Base-by-base conservation (phyloP, 1,140 invertebrate species). In the Lamellibrachia luymesi region DNA sequence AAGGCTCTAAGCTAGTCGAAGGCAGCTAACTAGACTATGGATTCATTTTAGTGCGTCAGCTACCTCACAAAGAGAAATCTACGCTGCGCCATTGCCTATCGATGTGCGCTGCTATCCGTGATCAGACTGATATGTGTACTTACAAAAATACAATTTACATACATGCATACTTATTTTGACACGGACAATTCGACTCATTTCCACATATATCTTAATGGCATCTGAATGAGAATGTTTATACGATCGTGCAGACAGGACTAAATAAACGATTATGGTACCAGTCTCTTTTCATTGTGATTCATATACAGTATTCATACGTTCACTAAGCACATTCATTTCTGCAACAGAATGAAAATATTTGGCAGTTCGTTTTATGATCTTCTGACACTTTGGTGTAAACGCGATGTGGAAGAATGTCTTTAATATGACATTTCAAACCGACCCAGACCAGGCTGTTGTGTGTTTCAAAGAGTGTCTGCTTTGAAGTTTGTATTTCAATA, bases 61-160 rank as follows among this genome's bases (percentile, higher is more conserved):
- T 80, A 17, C 64, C 64, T 10, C 64, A 80, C 17, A 80, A 17
- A 80, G 25, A 10, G 25, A 80, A 2, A 80, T 22, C 13, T 22
- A 80, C 64, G 13, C 64, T 22, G 25, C 64, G 64, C 64, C 13
- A 17, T 22, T 80, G 25, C 64, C 17, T 80, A 56, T 56, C 13
- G 52, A 56, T 13, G 52, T 56, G 52, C 13, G 52, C 52, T 80
- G 64, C 8, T 80, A 10, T 80, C 64, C 25, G 64, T 80, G 25
- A 80, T 80, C 64, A 80, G 13, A 80, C 13, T 80, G 64, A 80
- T 80, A 80, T 80, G 64, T 17, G 64, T 80, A 80, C 64, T 2
- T 80, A 80, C 64, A 80, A 80, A 80, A 80, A 80, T 80, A 80
- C 64, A 80, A 80, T 80, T 80, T 80, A 80, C 64, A 80, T 80